Evolutionary conservation across 2,797 vertebrate species (phyloP), one percentile per base, ranked within the genome.

Genomic region (Pygocentrus nattereri): DNA sequence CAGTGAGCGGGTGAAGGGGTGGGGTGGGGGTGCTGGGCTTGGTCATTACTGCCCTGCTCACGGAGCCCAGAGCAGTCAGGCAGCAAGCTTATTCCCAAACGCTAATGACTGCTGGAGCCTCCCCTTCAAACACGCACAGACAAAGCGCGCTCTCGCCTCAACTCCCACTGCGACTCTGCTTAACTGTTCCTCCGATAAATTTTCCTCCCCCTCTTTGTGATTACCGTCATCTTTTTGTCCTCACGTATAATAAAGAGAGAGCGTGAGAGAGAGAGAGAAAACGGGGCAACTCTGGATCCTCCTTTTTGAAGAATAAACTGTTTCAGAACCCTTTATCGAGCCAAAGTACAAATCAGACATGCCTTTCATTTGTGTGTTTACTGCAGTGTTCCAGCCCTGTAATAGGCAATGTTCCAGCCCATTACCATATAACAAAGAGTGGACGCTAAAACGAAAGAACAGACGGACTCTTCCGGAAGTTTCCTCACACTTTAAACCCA

Each of bases 11-110:
- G 59, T 31, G 62, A 21, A 52, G 19, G 41, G 25, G n/a, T 15
- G 19, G 5, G 50, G 27, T 31, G 30, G 38, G 50, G 31, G 70
- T 54, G 21, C n/a, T n/a, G 21, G 25, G 50, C 4, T 12, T 38
- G 59, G 71, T 78, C 75, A 82, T 77, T 78, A 82, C 38, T 68
- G 69, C 81, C 69, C 69, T 49, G 81, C 68, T 78, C 75, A 78
- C 75, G 61, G 27, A 78, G 75, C 72, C 78, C 81, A 59, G 75
- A 47, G 59, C 75, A 82, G 59, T 61, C 81, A 78, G 75, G 81
- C 69, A 74, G 69, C 50, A 73, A 74, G 75, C 76, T 78, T 25
- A 78, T 78, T 78, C 75, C 61, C 75, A 74, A 77, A 72, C 69
- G 27, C 75, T 50, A 77, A 81, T 77, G 74, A 76, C 65, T 81